Conservation (phyloP, 2,888 invertebrate species). For the Drosophila fungiperda region DNA sequence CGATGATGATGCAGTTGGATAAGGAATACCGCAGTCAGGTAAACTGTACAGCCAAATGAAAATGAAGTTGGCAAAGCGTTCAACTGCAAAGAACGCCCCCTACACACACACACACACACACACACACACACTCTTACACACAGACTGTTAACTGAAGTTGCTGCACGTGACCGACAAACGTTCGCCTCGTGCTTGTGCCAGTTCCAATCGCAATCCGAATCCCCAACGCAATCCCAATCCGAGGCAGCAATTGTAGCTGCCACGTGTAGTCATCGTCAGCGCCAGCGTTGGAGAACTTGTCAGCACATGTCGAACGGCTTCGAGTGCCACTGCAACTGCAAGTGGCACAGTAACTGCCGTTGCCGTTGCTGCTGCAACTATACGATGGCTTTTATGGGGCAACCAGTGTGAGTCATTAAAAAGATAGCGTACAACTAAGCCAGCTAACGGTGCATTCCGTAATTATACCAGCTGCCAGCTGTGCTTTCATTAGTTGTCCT, state of each 20-base stretch:
- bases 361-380: slow-evolving; percentile 13
- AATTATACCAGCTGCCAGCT: slow-evolving; percentile 39
- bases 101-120: neutral
- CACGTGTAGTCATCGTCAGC: slow-evolving; percentile 54
- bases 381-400: slow-evolving; percentile 54
- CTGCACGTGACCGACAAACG: slow-evolving; percentile 77
- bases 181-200: slow-evolving; percentile 18
- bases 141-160: slow-evolving; percentile 65
- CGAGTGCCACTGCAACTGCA: slow-evolving; percentile 45
- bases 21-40: slow-evolving; percentile 54
- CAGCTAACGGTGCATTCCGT: slow-evolving; percentile 55
- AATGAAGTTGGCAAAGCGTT: slow-evolving; percentile 70
- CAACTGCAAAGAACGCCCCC: slow-evolving; percentile 53
- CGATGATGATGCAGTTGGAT: slow-evolving; percentile 20
- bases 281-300: slow-evolving; percentile 66
- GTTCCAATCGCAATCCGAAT: slow-evolving; percentile 20
- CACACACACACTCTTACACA: no score
- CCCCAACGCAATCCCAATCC: slow-evolving; percentile 16
- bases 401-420: slow-evolving; percentile 64
- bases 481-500: slow-evolving; percentile 42
- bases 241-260: slow-evolving; percentile 47
- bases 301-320: slow-evolving; percentile 71
- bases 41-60: slow-evolving; percentile 53
- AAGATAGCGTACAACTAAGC: slow-evolving; percentile 56
- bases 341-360: slow-evolving; percentile 45